A percentile compares a stretch with the other conserved stretches of the same genome.
phyloP scores from a whole-genome alignment of 2,113 vertebrate species.

The Myrmecobius fasciatus region DNA sequence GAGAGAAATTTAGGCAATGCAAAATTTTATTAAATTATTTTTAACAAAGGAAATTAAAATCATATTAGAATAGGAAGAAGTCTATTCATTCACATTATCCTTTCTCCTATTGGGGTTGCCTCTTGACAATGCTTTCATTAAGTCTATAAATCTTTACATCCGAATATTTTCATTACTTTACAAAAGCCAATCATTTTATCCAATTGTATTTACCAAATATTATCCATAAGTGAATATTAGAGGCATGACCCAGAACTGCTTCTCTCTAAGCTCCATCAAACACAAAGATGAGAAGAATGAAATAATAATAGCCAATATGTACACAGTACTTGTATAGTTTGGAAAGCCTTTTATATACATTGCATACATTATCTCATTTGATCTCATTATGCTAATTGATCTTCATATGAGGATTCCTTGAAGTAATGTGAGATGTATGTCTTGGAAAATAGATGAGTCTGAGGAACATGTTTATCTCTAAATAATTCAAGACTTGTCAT shows the following conservation, averaged over 20 bases:
- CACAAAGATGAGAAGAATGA: not conserved
- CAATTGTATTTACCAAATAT: not conserved
- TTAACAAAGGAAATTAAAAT: not conserved
- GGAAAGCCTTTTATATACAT: not conserved
- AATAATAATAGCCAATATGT: not conserved
- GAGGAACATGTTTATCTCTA: not conserved
- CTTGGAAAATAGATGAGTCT: not conserved
- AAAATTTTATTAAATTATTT: not conserved
- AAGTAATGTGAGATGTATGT: not conserved
- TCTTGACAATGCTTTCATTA: not conserved
- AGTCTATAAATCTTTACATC: not conserved
- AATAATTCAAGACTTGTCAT: not conserved
- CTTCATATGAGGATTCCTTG: not conserved
- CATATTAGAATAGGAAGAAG: not conserved
- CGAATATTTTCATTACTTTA: not conserved
- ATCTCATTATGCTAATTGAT: not conserved
- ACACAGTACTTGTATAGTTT: not conserved
- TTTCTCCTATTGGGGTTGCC: not conserved
- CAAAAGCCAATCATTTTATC: not conserved
- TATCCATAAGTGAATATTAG: not conserved
- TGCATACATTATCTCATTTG: not conserved
- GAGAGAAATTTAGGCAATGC: not conserved
- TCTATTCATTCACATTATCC: not conserved
- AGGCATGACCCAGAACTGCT: not conserved
- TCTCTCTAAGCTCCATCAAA: not conserved